Evolutionary conservation across 2,113 vertebrate genomes (phyloP).

Genomic region (Cebidichthys violaceus): DNA sequence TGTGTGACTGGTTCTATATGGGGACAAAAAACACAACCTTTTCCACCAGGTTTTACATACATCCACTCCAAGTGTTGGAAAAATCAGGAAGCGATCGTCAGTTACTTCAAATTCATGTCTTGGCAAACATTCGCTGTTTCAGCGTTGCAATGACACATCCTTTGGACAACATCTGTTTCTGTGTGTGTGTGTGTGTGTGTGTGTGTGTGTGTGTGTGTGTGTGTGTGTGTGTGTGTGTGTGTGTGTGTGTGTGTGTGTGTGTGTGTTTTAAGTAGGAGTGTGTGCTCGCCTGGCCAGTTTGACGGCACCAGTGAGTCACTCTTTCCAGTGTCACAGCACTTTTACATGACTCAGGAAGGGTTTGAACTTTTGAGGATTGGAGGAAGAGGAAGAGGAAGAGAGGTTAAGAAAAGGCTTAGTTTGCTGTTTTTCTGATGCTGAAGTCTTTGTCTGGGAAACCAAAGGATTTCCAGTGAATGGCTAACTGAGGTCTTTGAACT

Average conservation of each 20-base stretch:
- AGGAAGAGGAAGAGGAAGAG: constrained; percentile 6
- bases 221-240: too few relatives aligned
- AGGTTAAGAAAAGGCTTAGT: constrained; percentile 21
- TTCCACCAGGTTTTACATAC: background rate
- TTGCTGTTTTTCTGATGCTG: constrained; percentile 8
- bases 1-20: too few relatives aligned
- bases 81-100: background rate
- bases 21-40: too few relatives aligned
- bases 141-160: background rate
- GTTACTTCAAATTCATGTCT: background rate
- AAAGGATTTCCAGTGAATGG: constrained; percentile 8
- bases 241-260: too few relatives aligned
- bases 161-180: too few relatives aligned
- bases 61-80: background rate
- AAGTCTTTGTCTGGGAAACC: constrained; percentile 24
- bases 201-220: background rate
- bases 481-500: constrained; percentile 10
- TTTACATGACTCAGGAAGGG: constrained; percentile 28
- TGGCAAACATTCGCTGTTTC: background rate
- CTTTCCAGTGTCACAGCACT: constrained; percentile 39
- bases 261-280: background rate
- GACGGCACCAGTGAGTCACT: constrained; percentile 34
- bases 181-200: too few relatives aligned
- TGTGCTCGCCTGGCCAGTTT: background rate
- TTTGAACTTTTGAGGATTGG: background rate